These are phyloP conservation scores for Heliangelus exortis DNA, from an alignment of 2,797 vertebrate species.

Conservation along the genomic window DNA sequence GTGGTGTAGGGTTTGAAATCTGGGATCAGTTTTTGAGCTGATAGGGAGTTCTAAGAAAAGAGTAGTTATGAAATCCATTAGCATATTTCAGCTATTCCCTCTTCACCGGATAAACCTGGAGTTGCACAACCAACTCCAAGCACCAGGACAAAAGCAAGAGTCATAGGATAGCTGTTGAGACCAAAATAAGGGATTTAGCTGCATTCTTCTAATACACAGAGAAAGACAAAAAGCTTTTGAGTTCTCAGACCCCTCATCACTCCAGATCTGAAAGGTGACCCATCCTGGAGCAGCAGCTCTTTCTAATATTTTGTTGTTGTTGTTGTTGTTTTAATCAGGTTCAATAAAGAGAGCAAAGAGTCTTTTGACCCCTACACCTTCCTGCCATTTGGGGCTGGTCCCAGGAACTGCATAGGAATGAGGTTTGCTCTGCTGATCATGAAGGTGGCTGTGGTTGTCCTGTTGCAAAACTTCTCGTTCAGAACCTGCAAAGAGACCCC, in stretches of 20 bases:
- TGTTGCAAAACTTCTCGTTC: conserved; percentile 81
- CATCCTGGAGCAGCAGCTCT: neutral
- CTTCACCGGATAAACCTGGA: neutral
- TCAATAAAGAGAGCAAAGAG: conserved; percentile 81
- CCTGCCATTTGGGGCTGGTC: conserved; percentile 84
- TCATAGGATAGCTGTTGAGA: neutral
- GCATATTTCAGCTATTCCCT: conserved; percentile 10
- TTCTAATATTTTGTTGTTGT: neutral
- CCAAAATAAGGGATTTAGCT: neutral
- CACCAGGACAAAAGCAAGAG: neutral
- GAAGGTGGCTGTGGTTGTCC: conserved; percentile 78
- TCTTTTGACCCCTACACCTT: conserved; percentile 78
- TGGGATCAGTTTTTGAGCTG: conserved; percentile 28
- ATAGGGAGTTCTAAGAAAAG: conserved; percentile 26
- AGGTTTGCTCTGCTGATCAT: conserved; percentile 82
- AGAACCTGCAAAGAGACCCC: conserved; percentile 80
- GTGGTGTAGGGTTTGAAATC: conserved; percentile 52
- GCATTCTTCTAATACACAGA: neutral
- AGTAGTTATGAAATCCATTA: neutral
- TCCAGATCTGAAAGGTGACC: neutral
- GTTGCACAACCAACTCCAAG: neutral
- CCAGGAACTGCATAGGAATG: conserved; percentile 88
- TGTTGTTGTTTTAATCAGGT: conserved; percentile 65
- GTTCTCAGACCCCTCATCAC: neutral
- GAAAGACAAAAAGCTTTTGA: conserved; percentile 22